phyloP scores from a whole-genome alignment of 1,140 invertebrate genomes.

The Neodiprion virginianus region DNA sequence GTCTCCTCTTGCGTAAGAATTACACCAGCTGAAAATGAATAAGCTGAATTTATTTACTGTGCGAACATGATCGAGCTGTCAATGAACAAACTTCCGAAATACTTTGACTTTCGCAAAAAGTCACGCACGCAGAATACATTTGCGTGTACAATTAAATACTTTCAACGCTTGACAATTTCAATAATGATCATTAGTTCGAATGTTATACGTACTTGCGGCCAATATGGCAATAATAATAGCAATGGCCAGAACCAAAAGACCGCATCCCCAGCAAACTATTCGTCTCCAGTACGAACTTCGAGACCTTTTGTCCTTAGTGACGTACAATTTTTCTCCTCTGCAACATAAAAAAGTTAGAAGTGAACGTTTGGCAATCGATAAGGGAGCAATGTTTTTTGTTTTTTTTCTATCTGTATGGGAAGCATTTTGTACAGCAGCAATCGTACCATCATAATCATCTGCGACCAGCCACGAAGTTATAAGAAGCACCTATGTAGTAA shows the following conservation, averaged over 20 bases:
- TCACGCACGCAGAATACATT: constrained; percentile 26
- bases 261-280: constrained; percentile 71
- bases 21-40: constrained; percentile 60
- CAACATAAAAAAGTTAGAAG: constrained; percentile 54
- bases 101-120: too few relatives aligned
- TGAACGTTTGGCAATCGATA: constrained; percentile 20
- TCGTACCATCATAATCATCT: background rate
- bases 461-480: background rate
- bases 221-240: constrained; percentile 75
- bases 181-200: constrained; percentile 11
- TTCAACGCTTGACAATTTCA: background rate
- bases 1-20: constrained; percentile 63
- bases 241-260: constrained; percentile 66
- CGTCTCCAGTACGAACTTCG: constrained; percentile 71
- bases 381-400: constrained; percentile 8
- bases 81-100: background rate
- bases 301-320: constrained; percentile 79
- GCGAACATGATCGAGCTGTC: background rate
- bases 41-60: background rate
- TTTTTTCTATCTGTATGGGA: constrained; percentile 32
- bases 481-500: background rate
- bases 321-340: constrained; percentile 82
- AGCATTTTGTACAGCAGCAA: constrained; percentile 40
- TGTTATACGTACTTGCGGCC: constrained; percentile 69
- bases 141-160: constrained; percentile 16